Evolutionary conservation across 2,113 vertebrate species (phyloP), one percentile per base, ranked within the genome.

Genomic region (Boleophthalmus pectinirostris): DNA sequence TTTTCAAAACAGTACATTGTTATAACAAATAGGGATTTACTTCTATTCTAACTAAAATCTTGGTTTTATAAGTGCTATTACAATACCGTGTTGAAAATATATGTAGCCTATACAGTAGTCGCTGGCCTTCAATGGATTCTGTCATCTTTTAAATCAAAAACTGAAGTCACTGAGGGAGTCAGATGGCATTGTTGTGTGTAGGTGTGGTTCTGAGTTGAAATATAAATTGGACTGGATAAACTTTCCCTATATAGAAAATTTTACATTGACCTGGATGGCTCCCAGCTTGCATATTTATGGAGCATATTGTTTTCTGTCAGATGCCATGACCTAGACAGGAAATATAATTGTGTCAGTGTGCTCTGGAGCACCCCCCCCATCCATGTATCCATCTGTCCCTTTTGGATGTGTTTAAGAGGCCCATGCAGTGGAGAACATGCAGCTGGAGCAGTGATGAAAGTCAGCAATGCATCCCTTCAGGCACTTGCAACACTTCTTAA

Each of bases 391-490:
- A 68, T 49, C 57, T 74, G 65, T 77, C 81, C 68, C 85, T 21
- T 75, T 86, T 46, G 75, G 74, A 72, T 75, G 63, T 72, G 79
- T 87, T 90, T 92, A 92, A 94, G 83, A 85, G 85, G 84, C 90
- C 84, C 90, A 87, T 79, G 72, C 61, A 66, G 78, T 46, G 73
- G 79, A 76, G 85, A 78, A 47, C 69, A 82, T 82, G 76, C 90
- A 91, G 89, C 89, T 91, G 65, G 74, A 81, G 56, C 77, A 83
- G 75, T 75, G 69, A 74, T 80, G 88, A 91, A 71, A 84, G 77
- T 90, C 77, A 83, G 77, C 63, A 65, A 67, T 80, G 58, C 57
- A 74, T 84, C 87, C 75, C 87, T 45, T 18, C 47, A 65, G 84
- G 74, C 57, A 70, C 21, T 73, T 53, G 20, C 78, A 69, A 73